Evolutionary conservation across 2,113 vertebrate genomes (phyloP).

Genomic region (Potamarius usumacintae): DNA sequence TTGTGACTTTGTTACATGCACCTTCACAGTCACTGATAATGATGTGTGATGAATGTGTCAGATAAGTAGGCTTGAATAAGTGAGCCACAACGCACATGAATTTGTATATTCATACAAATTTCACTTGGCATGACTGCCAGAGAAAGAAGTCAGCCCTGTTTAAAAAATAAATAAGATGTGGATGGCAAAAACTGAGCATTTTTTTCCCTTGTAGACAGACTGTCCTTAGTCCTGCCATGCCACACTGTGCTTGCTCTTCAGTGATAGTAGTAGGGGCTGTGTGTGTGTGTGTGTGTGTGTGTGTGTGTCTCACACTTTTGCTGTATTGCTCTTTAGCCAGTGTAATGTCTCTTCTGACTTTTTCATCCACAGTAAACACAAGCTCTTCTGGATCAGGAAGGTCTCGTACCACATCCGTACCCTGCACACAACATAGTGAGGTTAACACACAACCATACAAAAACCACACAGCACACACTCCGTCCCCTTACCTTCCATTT

Average conservation of each 20-base stretch:
- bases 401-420: conserved; percentile 76
- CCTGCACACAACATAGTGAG: conserved; percentile 66
- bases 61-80: background rate
- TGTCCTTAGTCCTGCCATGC: background rate
- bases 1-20: background rate
- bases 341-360: conserved; percentile 71
- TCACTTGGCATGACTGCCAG: background rate
- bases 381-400: conserved; percentile 84
- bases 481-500: conserved; percentile 85
- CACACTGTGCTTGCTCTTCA: background rate
- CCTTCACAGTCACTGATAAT: background rate
- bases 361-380: conserved; percentile 85
- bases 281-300: background rate
- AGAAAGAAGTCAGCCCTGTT: background rate
- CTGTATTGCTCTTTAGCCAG: conserved; percentile 79
- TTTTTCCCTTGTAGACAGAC: too few species aligned
- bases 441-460: background rate
- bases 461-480: background rate
- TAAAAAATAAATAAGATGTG: background rate
- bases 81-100: background rate
- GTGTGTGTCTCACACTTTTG: conserved; percentile 71
- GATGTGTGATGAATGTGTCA: background rate
- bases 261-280: background rate
- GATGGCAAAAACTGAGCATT: background rate
- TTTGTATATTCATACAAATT: background rate